A percentile compares a stretch with the other conserved stretches of the same genome.
phyloP scores from a whole-genome alignment of 2,113 vertebrate genomes.

The Thunnus maccoyii region DNA sequence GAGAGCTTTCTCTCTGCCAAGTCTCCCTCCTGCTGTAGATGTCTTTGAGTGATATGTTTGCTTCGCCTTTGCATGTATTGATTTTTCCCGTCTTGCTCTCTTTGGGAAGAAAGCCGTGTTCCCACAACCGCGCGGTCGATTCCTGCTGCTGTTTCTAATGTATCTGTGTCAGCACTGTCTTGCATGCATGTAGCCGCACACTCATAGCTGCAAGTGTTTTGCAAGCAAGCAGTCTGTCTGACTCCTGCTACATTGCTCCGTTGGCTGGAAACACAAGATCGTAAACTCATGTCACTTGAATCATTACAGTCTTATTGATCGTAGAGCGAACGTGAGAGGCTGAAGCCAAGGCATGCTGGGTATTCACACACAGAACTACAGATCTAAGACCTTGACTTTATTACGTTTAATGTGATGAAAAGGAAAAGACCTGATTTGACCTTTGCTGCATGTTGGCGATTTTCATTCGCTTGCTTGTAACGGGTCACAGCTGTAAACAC shows the following conservation, averaged over 20 bases:
- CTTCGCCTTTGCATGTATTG: constrained; percentile 49
- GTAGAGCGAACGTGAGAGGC: background rate
- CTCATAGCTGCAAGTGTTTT: background rate
- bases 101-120: constrained; percentile 31
- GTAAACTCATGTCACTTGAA: constrained; percentile 23
- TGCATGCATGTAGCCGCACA: constrained; percentile 10
- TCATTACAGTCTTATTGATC: constrained; percentile 51
- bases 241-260: background rate
- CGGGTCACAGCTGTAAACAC: background rate
- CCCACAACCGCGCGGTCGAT: constrained; percentile 16
- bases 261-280: constrained; percentile 33
- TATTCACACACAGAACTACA: background rate
- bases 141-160: constrained; percentile 28
- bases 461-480: background rate
- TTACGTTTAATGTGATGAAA: background rate
- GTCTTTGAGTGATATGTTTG: constrained; percentile 14
- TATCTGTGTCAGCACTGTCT: constrained; percentile 47
- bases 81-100: constrained; percentile 23
- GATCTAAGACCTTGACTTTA: background rate
- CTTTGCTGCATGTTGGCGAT: background rate
- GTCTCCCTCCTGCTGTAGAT: background rate
- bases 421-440: background rate
- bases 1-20: background rate
- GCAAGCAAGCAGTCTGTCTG: constrained; percentile 19
- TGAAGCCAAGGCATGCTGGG: constrained; percentile 29